A percentile compares a stretch with the other conserved stretches of the same genome.
Evolutionary conservation across 2,888 invertebrate genomes (phyloP).

Genomic region (Callyntrura guangdongensis): DNA sequence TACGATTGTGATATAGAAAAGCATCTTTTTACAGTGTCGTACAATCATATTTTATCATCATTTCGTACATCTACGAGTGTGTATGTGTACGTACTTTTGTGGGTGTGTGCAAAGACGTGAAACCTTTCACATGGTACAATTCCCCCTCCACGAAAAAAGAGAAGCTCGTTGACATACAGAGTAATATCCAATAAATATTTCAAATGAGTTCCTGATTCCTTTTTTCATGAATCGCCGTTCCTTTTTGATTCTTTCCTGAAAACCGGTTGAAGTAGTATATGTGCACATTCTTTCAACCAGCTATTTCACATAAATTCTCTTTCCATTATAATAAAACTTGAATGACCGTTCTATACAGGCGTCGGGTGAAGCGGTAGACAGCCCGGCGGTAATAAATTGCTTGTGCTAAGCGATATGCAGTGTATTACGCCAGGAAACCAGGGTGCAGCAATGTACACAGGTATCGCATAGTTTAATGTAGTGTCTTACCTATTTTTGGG

Average conservation of each 20-base stretch:
- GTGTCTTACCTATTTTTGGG: too few species aligned
- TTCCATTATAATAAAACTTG: constrained; percentile 63
- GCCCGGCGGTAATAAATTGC: neutral
- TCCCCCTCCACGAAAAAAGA: constrained; percentile 32
- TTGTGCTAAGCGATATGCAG: neutral
- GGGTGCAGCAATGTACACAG: too few species aligned
- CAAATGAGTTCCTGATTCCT: constrained; percentile 51
- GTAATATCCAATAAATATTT: constrained; percentile 73
- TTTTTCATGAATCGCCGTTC: neutral
- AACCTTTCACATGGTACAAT: constrained; percentile 68
- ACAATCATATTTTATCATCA: constrained; percentile 64
- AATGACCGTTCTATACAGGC: neutral
- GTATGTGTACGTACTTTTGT: neutral
- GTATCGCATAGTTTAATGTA: too few species aligned
- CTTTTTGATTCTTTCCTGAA: neutral
- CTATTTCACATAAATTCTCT: constrained; percentile 56
- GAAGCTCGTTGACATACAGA: constrained; percentile 58
- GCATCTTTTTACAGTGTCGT: neutral
- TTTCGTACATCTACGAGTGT: constrained; percentile 21
- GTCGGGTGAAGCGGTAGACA: neutral
- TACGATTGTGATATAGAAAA: neutral
- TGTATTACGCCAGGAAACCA: neutral
- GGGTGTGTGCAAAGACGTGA: constrained; percentile 46
- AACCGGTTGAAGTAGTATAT: neutral
- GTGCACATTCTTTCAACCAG: neutral